These are phyloP conservation scores for Mastigias papua DNA, from an alignment of 30 jellyfish, hydroid and myxozoan species.

Conservation along the genomic window DNA sequence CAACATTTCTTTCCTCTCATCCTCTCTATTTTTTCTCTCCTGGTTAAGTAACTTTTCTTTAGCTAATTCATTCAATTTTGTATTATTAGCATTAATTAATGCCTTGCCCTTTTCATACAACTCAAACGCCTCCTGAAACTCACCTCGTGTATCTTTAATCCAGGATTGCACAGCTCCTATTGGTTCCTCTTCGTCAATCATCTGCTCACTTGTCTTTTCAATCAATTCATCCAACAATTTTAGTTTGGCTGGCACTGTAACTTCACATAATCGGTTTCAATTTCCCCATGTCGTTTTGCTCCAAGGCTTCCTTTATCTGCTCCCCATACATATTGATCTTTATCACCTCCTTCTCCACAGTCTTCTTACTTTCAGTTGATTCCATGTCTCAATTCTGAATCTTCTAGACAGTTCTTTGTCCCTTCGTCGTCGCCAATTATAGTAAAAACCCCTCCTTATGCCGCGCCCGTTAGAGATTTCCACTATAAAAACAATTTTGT, in stretches of 20 bases:
- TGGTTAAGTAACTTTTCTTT: neutral
- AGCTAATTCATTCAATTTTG: slow-evolving; percentile 23
- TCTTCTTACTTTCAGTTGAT: neutral
- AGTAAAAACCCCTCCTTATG: neutral
- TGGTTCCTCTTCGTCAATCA: slow-evolving; percentile 43
- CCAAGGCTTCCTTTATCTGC: slow-evolving; percentile 38
- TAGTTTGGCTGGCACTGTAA: slow-evolving; percentile 34
- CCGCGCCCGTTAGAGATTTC: neutral
- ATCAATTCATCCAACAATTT: slow-evolving; percentile 21
- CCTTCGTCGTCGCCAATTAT: slow-evolving; percentile 54
- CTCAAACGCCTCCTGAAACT: slow-evolving; percentile 18
- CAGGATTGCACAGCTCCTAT: slow-evolving; percentile 17
- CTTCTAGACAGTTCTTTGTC: neutral
- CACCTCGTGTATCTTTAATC: slow-evolving; percentile 9
- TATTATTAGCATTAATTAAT: neutral
- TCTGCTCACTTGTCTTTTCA: slow-evolving; percentile 35
- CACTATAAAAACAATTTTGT: neutral
- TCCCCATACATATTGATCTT: slow-evolving; percentile 30
- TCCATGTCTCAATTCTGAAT: neutral
- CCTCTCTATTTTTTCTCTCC: slow-evolving; percentile 63
- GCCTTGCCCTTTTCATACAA: slow-evolving; percentile 49
- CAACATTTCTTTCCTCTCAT: slow-evolving; percentile 45
- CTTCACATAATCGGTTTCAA: neutral
- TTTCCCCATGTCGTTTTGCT: neutral
- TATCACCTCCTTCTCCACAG: slow-evolving; percentile 10